phyloP scores from a whole-genome alignment of 2,113 vertebrate species.

The Leucoraja erinaceus region DNA sequence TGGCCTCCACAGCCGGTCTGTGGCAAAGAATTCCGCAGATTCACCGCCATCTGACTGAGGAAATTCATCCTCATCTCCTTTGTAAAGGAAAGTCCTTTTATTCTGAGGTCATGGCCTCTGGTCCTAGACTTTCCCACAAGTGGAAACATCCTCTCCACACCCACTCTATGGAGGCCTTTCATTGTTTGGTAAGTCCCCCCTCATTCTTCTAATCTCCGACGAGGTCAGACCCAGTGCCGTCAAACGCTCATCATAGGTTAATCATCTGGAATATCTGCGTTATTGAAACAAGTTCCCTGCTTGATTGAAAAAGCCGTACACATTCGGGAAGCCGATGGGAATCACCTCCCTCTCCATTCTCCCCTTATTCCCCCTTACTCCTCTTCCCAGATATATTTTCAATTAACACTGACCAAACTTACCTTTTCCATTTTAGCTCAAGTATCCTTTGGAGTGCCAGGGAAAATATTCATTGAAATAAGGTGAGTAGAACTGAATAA shows the following conservation, averaged over 20 bases:
- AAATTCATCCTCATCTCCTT: no score
- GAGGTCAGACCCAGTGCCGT: no score
- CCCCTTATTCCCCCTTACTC: not conserved
- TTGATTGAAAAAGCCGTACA: not conserved
- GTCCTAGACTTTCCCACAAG: no score
- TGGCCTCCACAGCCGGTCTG: not conserved
- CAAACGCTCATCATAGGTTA: no score
- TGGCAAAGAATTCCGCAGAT: no score
- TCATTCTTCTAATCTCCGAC: no score
- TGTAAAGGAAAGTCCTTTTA: no score
- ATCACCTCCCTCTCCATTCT: not conserved
- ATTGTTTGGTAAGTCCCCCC: no score
- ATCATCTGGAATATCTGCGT: not conserved
- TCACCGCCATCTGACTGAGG: no score
- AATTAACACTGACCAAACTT: not conserved
- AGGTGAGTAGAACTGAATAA: not conserved
- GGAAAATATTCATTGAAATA: not conserved
- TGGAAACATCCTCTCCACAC: no score
- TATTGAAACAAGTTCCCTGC: not conserved
- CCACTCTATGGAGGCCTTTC: no score
- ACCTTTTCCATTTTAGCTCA: constrained; percentile 14
- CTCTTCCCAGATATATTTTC: not conserved
- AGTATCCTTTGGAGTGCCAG: not conserved
- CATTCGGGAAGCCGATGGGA: not conserved
- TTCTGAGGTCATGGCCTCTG: no score